Evolutionary conservation across 2,113 vertebrate genomes (phyloP).

Genomic region (Euleptes europaea): DNA sequence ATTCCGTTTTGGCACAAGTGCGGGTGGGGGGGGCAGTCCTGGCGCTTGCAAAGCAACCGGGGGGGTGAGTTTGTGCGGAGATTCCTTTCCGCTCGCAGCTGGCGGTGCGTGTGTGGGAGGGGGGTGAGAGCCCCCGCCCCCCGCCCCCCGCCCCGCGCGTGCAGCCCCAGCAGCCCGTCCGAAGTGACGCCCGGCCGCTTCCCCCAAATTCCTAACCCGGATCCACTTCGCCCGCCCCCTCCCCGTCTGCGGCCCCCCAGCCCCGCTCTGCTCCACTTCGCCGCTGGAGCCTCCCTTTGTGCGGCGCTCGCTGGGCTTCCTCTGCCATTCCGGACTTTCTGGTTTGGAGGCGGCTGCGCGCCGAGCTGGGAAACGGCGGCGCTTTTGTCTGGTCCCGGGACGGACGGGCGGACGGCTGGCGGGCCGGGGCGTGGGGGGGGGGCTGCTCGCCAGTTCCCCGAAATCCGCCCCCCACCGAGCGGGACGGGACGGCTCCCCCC

Average conservation of each 20-base stretch:
- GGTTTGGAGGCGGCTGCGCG: background rate
- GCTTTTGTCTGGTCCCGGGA: background rate
- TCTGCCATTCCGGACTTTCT: slow-evolving; percentile 6
- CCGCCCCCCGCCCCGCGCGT: background rate
- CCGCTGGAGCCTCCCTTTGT: background rate
- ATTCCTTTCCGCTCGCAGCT: no score
- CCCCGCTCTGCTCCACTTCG: background rate
- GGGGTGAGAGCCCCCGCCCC: no score
- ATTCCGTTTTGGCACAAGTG: no score
- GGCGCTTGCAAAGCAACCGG: no score
- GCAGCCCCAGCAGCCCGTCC: background rate
- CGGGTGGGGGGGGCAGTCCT: no score
- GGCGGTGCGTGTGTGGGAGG: no score
- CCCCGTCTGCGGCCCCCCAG: background rate
- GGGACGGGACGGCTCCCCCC: no score
- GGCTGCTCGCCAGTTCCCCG: no score
- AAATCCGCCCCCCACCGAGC: no score
- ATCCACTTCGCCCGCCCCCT: background rate
- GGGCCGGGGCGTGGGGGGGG: no score
- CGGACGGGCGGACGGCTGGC: background rate
- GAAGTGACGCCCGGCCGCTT: background rate
- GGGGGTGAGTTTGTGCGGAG: no score
- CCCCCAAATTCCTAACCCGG: background rate
- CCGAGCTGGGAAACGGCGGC: background rate
- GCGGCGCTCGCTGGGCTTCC: background rate